Evolutionary conservation across 2,113 vertebrate genomes (phyloP).

Genomic region (Gadus chalcogrammus): DNA sequence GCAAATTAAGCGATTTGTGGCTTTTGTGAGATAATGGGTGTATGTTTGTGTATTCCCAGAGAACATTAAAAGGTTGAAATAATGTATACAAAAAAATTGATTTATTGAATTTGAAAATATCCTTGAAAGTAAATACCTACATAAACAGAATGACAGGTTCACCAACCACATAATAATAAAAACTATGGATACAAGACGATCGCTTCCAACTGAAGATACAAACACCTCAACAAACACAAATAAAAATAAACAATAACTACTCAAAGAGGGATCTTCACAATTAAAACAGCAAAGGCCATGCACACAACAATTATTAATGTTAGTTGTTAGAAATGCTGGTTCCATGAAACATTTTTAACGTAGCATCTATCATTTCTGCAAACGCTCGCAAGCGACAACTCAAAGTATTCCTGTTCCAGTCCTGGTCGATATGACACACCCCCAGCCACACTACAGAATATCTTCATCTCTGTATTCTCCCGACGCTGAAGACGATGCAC

Average conservation of each 20-base stretch:
- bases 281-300: constrained; percentile 55
- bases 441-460: not conserved
- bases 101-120: constrained; percentile 70
- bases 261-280: constrained; percentile 30
- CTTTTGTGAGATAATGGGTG: not conserved
- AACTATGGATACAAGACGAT: constrained; percentile 54
- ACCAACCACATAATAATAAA: constrained; percentile 61
- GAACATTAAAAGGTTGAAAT: constrained; percentile 14
- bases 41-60: not conserved
- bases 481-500: not conserved
- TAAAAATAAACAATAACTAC: constrained; percentile 12
- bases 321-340: constrained; percentile 55
- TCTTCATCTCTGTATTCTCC: not conserved
- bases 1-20: not conserved
- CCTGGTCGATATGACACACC: not conserved
- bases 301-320: constrained; percentile 38
- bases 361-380: constrained; percentile 20
- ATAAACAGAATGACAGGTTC: constrained; percentile 55
- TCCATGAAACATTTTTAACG: constrained; percentile 22
- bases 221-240: constrained; percentile 24
- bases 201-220: constrained; percentile 30
- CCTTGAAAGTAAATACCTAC: constrained; percentile 45
- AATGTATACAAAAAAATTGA: constrained; percentile 54
- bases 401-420: not conserved
- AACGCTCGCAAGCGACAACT: constrained; percentile 15